Conservation (phyloP, 2,888 invertebrate species). For the Morpho deidamia region DNA sequence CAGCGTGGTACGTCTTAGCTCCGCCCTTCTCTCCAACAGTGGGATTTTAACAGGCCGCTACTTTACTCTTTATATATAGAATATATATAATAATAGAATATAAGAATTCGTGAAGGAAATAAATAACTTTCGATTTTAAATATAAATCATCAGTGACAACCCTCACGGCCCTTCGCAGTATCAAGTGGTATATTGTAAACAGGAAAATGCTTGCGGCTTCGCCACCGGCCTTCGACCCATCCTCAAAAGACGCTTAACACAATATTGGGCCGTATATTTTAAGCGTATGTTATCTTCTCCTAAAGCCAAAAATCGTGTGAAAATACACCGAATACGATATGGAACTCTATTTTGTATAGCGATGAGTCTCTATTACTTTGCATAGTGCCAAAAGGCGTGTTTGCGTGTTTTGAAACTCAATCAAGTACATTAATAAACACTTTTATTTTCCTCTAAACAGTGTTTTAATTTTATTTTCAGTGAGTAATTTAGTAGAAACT, state of each 20-base stretch:
- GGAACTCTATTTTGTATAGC: neutral
- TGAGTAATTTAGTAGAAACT: too few species aligned
- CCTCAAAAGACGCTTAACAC: constrained; percentile 1
- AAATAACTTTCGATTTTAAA: too few species aligned
- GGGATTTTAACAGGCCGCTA: too few species aligned
- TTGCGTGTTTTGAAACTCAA: constrained; percentile 30
- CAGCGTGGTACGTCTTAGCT: too few species aligned
- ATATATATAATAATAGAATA: too few species aligned
- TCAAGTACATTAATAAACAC: neutral
- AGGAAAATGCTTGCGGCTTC: constrained; percentile 45
- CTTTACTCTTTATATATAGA: too few species aligned
- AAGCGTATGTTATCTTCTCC: neutral
- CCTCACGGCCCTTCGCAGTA: constrained; percentile 10
- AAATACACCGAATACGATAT: neutral
- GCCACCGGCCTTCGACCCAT: constrained; percentile 17
- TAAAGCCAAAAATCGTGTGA: neutral
- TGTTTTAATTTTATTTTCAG: too few species aligned
- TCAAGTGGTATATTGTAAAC: constrained; percentile 40
- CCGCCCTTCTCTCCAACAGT: too few species aligned
- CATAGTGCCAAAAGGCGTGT: constrained; percentile 20
- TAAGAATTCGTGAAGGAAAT: too few species aligned
- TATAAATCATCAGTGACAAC: neutral
- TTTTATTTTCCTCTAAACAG: neutral
- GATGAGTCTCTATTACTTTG: neutral
- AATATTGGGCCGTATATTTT: neutral